Evolutionary conservation across 2,113 vertebrate species (phyloP), one percentile per base, ranked within the genome.

Genomic region (Apodemus sylvaticus): DNA sequence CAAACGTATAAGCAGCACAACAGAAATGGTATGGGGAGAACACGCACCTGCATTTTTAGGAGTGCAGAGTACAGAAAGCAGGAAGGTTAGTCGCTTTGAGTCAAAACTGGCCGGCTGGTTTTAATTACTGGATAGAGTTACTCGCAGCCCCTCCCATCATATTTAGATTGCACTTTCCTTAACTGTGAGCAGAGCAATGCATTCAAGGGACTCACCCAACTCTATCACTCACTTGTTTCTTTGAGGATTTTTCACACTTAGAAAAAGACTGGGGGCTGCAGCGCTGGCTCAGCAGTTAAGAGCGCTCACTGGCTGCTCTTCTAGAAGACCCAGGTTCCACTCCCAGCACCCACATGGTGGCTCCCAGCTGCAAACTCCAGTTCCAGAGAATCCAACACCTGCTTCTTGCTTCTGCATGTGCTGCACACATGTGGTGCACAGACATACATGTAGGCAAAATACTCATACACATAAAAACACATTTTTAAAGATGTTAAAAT

Each of bases 221-320:
- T 82, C 66, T 79, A 86, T 70, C 17, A 58, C 53, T 55, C 45
- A 76, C 26, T 68, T 83, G 74, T 91, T 90, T 91, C 45, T 90
- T 55, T 88, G 79, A 86, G 91, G 34, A 39, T 76, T 89, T 64
- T 90, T 88, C 86, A 93, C 64, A 76, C 55, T 93, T 97, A 86
- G 24, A 68, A 74, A 34, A 58, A 64, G 73, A 42, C 58, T 55
- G 19, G 26, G 39, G 58, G 36, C 39, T 85, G 24, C 16, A 62
- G 58, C 42, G 58, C 7, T 62, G 58, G 24, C 14, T 39, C 13
- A 42, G 81, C n/a, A 62, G 58, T 85, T 83, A 42, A 83, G n/a
- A 62, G 13, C 20, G n/a, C n/a, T n/a, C n/a, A 26, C 58, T 42
- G 58, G 58, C 26, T 83, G n/a, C n/a, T 42, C 58, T 31, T 58